phyloP scores from a whole-genome alignment of 1,140 invertebrate genomes.

The Eurosta solidaginis region DNA sequence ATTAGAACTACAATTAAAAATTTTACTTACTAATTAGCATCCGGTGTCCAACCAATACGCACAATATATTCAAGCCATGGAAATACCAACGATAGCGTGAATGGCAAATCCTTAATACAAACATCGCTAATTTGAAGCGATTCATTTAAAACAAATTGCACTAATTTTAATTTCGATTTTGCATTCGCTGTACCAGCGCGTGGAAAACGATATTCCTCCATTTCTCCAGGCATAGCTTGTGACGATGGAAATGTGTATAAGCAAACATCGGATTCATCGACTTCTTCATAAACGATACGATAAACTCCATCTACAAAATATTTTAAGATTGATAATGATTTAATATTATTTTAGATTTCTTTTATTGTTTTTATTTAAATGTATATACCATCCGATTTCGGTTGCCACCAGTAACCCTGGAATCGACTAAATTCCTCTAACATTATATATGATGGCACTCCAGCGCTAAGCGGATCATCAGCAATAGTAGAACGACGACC shows the following conservation, averaged over 20 bases:
- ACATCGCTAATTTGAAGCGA: slow-evolving; percentile 70
- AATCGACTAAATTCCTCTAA: slow-evolving; percentile 98
- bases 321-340: slow-evolving; percentile 42
- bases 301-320: slow-evolving; percentile 71
- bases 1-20: too few relatives aligned
- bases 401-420: slow-evolving; percentile 98
- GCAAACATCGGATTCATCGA: slow-evolving; percentile 93
- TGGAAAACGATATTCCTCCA: slow-evolving; percentile 90
- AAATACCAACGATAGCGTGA: slow-evolving; percentile 77
- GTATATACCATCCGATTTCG: slow-evolving; percentile 67
- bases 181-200: slow-evolving; percentile 89
- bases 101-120: slow-evolving; percentile 72
- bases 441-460: slow-evolving; percentile 94
- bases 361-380: not conserved
- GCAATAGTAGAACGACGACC: slow-evolving; percentile 70
- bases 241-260: slow-evolving; percentile 86
- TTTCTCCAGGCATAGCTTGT: slow-evolving; percentile 73
- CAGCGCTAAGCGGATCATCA: slow-evolving; percentile 86
- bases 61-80: slow-evolving; percentile 94
- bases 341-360: slow-evolving; percentile 33
- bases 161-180: slow-evolving; percentile 83
- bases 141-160: slow-evolving; percentile 79
- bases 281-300: slow-evolving; percentile 93
- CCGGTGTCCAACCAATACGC: slow-evolving; percentile 89
- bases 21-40: slow-evolving; percentile 81